Evolutionary conservation across 2,888 invertebrate genomes (phyloP), one percentile per base, ranked within the genome.

Genomic region (Metalampra italica): DNA sequence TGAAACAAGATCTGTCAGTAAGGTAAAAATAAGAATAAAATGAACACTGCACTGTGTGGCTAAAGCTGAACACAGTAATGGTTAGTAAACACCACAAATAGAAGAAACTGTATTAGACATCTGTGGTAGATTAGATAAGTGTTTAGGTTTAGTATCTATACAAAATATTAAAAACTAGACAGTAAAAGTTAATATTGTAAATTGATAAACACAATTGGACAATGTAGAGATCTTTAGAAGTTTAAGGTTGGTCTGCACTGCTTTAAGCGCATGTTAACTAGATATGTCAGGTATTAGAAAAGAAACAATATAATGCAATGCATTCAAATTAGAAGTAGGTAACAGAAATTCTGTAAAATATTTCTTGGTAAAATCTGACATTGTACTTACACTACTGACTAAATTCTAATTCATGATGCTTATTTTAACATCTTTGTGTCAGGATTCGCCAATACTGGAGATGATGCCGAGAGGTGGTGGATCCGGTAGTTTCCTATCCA

Each of bases 381-480:
- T n/a, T n/a, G n/a, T n/a, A n/a, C n/a, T n/a, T n/a, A n/a, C n/a
- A n/a, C n/a, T n/a, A n/a, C n/a, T n/a, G n/a, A n/a, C n/a, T n/a
- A n/a, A n/a, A n/a, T n/a, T n/a, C n/a, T n/a, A n/a, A n/a, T n/a
- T n/a, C n/a, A n/a, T n/a, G n/a, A n/a, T n/a, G n/a, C n/a, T n/a
- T n/a, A n/a, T n/a, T n/a, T n/a, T n/a, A n/a, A n/a, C n/a, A n/a
- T n/a, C n/a, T 32, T 39, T 50, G 59, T 60, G 59, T 43, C 67
- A 89, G 89, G 89, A 89, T 65, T 88, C 88, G 13, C 89, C 89
- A 47, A 89, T 88, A 57, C 56, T 88, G 62, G 87, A 88, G 46
- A 70, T 82, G 45, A 78, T 80, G 77, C 76, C 79, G 42, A 56
- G 79, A 0, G 73, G 67, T 9, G 76, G 72, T 9, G 70, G 73